Evolutionary conservation across 2,888 invertebrate species (phyloP), one percentile per base, ranked within the genome.

Genomic region (Mesochorus sp.): DNA sequence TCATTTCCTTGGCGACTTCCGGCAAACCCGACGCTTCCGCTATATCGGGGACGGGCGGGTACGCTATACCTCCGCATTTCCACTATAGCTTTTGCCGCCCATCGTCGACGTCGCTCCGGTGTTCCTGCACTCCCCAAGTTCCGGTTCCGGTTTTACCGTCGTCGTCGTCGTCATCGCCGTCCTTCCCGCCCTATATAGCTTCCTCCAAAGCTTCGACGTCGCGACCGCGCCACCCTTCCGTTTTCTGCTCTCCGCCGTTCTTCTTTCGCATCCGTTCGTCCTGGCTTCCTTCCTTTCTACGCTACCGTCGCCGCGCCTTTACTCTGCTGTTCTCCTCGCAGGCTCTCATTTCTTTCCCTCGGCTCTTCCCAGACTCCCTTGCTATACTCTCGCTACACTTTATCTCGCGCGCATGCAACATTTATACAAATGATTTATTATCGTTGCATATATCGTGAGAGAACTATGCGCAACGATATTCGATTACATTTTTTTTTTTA

Each of bases 1-100:
- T 90, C 89, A 90, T 90, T 90, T 90, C 90, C 90, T 88, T 85
- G 86, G 87, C 87, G 88, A 89, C 90, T 90, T 90, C 90, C 90
- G 90, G 89, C 87, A 88, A 90, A 89, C 89, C 88, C 89, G 88
- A 88, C 88, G 89, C 89, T 90, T 90, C 90, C 90, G 90, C 86
- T 86, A 85, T 88, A 85, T 87, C 86, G 87, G 81, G 81, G 83
- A 84, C 79, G 68, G 8, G 17, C 44, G 17, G 12, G 17, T 14
- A 44, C 44, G 17, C 31, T 26, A 26, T 55, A 31, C 34, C 2
- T n/a, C 5, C 10, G 39, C 51, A 51, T 78, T 59, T 34, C 73
- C 68, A 70, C 64, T 66, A n/a, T n/a, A 49, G 64, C 62, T 73
- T 70, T 74, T 80, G 82, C 78, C 81, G 85, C 83, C 78, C 66